Evolutionary conservation across 2,797 vertebrate species (phyloP), one percentile per base, ranked within the genome.

Genomic region (Cirrhinus mrigala): DNA sequence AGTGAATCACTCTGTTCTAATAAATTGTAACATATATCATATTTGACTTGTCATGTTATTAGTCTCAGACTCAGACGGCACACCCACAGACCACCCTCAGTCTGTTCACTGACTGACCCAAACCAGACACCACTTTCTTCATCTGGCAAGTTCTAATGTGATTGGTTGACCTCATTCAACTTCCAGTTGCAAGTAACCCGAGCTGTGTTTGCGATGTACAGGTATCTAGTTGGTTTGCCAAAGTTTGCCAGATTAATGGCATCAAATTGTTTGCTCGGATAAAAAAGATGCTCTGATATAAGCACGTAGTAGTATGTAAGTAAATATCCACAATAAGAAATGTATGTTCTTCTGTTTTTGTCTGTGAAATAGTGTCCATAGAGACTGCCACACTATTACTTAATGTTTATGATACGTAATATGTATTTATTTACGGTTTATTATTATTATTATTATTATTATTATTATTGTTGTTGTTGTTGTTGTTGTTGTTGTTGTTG

Each of bases 11-110:
- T 18, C 15, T 73, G 66, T 71, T 44, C 68, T 33, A 82, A 56
- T 82, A 60, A 73, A 82, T 15, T 46, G 37, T 82, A 20, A 73
- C 52, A 82, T 58, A 27, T 46, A 80, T 80, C 81, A 74, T 82
- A 74, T 74, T 46, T 62, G 56, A 64, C 70, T 64, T 73, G 16
- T n/a, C 24, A 52, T 68, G 24, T 73, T 46, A 48, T 79, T 48
- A 64, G 56, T 79, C 37, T 27, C 76, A 48, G 4, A 70, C 37
- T 16, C 16, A 76, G 52, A 40, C 12, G 1, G 16, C 46, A 68
- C 70, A 22, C 18, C 50, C 73, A 75, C 18, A 1, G 50, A 60
- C 14, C 56, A 18, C 56, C 33, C 33, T 46, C 8, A 1, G 77
- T 20, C 40, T 40, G 14, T 18, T 78, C 75, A 16, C 75, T 40